Evolutionary conservation across 2,797 vertebrate genomes (phyloP).

Genomic region (Phyllotis vaccarum): DNA sequence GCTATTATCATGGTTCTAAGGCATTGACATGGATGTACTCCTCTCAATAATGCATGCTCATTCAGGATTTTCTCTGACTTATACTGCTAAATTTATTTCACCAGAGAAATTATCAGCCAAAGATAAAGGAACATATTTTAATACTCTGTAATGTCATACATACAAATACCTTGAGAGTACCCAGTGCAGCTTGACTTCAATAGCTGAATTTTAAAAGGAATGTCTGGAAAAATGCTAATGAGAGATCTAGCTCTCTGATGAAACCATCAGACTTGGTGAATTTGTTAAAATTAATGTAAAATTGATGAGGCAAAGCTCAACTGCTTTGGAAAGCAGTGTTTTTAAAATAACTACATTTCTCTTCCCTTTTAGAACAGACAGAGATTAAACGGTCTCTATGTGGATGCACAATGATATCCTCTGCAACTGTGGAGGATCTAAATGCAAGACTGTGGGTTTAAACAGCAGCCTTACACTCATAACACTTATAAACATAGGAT

Average conservation of each 20-base stretch:
- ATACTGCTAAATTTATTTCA: background rate
- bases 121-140: constrained; percentile 65
- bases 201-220: constrained; percentile 33
- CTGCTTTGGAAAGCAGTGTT: constrained; percentile 83
- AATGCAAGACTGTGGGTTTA: constrained; percentile 80
- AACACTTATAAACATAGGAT: constrained; percentile 81
- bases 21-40: background rate
- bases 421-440: constrained; percentile 85
- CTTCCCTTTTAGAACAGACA: constrained; percentile 80
- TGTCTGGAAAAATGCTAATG: constrained; percentile 40
- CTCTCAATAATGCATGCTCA: background rate
- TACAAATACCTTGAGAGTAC: constrained; percentile 56
- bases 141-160: constrained; percentile 54
- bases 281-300: constrained; percentile 64
- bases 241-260: constrained; percentile 47
- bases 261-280: constrained; percentile 52
- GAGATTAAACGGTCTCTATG: constrained; percentile 83
- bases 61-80: background rate
- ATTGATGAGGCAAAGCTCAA: constrained; percentile 23
- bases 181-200: constrained; percentile 55
- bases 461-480: constrained; percentile 80
- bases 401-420: constrained; percentile 83
- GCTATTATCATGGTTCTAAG: background rate
- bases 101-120: background rate
- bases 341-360: constrained; percentile 84